These are phyloP conservation scores for Mya arenaria DNA, from an alignment of 1,140 invertebrate species.

Conservation along the genomic window DNA sequence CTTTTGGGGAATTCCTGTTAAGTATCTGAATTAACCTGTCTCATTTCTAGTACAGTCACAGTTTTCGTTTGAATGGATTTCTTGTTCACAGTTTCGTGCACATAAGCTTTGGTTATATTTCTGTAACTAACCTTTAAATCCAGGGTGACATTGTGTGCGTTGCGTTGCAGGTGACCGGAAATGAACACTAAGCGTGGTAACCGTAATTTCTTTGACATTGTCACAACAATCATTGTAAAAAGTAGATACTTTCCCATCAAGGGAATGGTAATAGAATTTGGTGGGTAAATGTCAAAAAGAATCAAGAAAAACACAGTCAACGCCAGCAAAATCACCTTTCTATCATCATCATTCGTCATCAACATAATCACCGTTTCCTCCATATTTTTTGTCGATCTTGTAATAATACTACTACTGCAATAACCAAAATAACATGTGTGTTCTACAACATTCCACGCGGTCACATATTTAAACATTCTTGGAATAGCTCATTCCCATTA, in stretches of 20 bases:
- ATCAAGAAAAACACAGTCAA: conserved; percentile 81
- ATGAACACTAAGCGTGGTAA: conserved; percentile 80
- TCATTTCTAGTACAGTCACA: conserved; percentile 7
- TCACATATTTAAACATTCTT: no score
- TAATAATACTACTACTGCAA: no score
- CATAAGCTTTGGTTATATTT: conserved; percentile 79
- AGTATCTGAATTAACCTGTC: not conserved
- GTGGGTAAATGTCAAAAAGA: conserved; percentile 81
- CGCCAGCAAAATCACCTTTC: conserved; percentile 80
- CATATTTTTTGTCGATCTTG: no score
- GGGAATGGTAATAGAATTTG: conserved; percentile 78
- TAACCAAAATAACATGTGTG: no score
- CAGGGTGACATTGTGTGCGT: conserved; percentile 81
- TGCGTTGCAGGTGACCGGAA: conserved; percentile 79
- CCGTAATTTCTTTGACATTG: conserved; percentile 81
- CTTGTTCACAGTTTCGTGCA: conserved; percentile 72
- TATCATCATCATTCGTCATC: no score
- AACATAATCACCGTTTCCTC: no score
- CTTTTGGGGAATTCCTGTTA: conserved; percentile 1
- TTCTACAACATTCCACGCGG: no score
- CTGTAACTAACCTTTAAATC: conserved; percentile 79
- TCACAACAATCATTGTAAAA: conserved; percentile 82
- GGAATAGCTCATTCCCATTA: conserved; percentile 84
- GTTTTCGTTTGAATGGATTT: not conserved
- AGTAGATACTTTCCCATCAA: conserved; percentile 81